Evolutionary conservation across 35 echinoderm and acorn worm genomes (phyloP), one percentile per base, ranked within the genome.

Genomic region (Ophiothrix spiculata): DNA sequence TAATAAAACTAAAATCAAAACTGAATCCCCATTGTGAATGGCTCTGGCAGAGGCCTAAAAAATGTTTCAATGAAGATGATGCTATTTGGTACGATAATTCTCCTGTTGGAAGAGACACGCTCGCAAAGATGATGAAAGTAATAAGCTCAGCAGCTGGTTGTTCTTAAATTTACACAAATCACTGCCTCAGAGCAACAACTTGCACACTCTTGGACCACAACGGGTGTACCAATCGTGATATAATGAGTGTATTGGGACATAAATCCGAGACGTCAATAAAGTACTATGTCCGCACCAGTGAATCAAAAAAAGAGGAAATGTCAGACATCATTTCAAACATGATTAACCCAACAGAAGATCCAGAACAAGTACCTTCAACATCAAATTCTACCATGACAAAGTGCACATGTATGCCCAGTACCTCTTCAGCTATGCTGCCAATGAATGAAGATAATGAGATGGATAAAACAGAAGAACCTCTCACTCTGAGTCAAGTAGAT

Each of bases 1-100:
- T 87, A 74, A 29, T 82, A n/a, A 42, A 45, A 31, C 83, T 87
- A 36, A 77, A 36, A 0, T 45, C 77, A 34, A 73, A 81, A 73
- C 64, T 92, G 31, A 49, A 92, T 46, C 84, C 84, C n/a, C 14
- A 35, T n/a, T 91, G 90, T 81, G 13, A 10, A n/a, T 46, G 77
- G 0, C 82, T 89, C 42, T 89, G 87, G 87, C 79, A 89, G 33
- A 81, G 17, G 38, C 79, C 79, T 2, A 89, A 89, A 37, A 15
- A 38, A 0, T 8, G 40, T 25, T 28, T 28, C 25, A 28, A 69
- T 15, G 2, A 6, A 4, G 10, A 10, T 4, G 10, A 69, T 2
- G 77, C 36, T 33, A 1, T 33, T 8, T 38, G 77, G 77, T 37
- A 38, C 39, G 36, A 17, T 40, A 79, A 79, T 37, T 16, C 29